A percentile compares a stretch with the other conserved stretches of the same genome.
phyloP scores from a whole-genome alignment of 2,888 invertebrate species.

The Branchipolynoe longqiensis region DNA sequence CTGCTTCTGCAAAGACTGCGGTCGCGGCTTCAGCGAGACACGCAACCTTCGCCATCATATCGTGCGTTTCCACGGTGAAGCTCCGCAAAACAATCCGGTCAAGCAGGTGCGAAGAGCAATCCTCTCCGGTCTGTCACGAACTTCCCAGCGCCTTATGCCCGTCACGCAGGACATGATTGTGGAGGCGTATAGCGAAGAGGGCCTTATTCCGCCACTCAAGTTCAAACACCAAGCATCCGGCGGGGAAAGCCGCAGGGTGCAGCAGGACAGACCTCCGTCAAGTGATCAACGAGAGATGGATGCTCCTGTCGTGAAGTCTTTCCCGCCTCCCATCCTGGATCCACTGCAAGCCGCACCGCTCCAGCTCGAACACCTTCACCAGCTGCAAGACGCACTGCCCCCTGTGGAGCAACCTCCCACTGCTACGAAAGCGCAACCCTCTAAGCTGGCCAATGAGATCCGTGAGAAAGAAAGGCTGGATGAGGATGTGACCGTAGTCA shows the following conservation, averaged over 20 bases:
- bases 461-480: conserved; percentile 73
- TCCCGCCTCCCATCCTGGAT: background rate
- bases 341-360: background rate
- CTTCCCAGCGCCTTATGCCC: conserved; percentile 42
- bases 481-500: conserved; percentile 76
- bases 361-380: background rate
- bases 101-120: conserved; percentile 49
- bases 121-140: conserved; percentile 35
- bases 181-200: conserved; percentile 44
- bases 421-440: too few relatives aligned
- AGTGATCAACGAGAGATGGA: background rate
- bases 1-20: conserved; percentile 80
- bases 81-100: conserved; percentile 31
- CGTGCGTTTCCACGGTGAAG: conserved; percentile 76
- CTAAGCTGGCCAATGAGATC: conserved; percentile 67
- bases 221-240: background rate
- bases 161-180: conserved; percentile 43
- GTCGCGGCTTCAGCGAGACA: conserved; percentile 80
- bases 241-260: background rate
- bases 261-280: background rate
- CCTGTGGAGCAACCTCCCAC: background rate
- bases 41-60: conserved; percentile 81
- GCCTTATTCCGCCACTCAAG: background rate
- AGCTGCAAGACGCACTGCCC: background rate
- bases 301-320: background rate